Percentiles rank a stretch among this genome's conserved stretches.
Evolutionary conservation across 2,888 invertebrate genomes (phyloP).

Genomic region (Lochmaea capreae): DNA sequence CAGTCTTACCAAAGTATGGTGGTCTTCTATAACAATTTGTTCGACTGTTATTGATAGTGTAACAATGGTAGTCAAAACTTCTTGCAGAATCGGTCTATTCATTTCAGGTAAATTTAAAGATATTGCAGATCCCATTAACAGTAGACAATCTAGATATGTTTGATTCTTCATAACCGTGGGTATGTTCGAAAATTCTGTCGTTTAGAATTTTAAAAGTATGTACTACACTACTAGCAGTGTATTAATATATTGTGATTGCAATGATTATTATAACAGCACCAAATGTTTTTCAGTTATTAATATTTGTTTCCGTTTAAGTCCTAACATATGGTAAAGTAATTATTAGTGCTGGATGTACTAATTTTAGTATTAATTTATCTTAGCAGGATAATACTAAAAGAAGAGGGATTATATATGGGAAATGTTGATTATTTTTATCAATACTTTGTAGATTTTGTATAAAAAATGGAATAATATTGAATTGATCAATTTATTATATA

Average conservation of each 20-base stretch:
- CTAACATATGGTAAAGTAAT: not conserved
- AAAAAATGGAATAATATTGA: too few relatives aligned
- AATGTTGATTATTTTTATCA: too few relatives aligned
- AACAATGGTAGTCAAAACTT: constrained; percentile 48
- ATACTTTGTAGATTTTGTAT: too few relatives aligned
- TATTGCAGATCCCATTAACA: constrained; percentile 53
- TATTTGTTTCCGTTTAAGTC: not conserved
- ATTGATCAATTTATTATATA: too few relatives aligned
- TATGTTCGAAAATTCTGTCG: too few relatives aligned
- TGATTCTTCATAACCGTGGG: constrained; percentile 44
- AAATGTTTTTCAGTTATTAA: not conserved
- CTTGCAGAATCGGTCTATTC: constrained; percentile 46
- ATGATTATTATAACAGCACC: not conserved
- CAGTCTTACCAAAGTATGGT: constrained; percentile 50
- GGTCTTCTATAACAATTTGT: constrained; percentile 45
- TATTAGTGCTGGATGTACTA: not conserved
- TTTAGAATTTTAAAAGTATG: too few relatives aligned
- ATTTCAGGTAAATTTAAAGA: constrained; percentile 50
- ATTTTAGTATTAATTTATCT: not conserved
- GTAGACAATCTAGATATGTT: constrained; percentile 53
- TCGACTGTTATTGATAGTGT: constrained; percentile 53
- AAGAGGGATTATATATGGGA: too few relatives aligned
- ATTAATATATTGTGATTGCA: not conserved
- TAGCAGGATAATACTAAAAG: too few relatives aligned
- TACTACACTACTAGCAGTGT: not conserved